These are phyloP conservation scores for Muricea muricata DNA, from an alignment of 92 coral and sea anemone species.

Conservation along the genomic window DNA sequence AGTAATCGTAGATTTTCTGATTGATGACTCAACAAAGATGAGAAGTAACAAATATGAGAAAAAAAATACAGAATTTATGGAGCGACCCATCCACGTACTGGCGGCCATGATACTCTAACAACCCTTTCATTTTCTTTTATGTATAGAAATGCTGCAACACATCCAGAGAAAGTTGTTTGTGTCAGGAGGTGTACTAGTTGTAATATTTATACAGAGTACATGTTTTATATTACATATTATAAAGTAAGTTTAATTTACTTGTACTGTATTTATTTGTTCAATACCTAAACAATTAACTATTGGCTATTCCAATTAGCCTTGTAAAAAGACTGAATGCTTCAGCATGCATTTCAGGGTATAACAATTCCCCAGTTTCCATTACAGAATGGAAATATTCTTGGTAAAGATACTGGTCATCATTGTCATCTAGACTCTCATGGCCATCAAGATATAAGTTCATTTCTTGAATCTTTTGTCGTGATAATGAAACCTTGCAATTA, in stretches of 20 bases:
- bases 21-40: neutral
- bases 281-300: too few species aligned
- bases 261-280: too few species aligned
- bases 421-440: neutral
- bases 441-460: neutral
- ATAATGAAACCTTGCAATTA: neutral
- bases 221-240: too few species aligned
- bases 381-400: neutral
- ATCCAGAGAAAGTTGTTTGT: too few species aligned
- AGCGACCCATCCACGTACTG: too few species aligned
- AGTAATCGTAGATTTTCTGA: neutral
- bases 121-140: too few species aligned
- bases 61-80: neutral
- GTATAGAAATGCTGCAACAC: too few species aligned
- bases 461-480: neutral
- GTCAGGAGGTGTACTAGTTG: too few species aligned
- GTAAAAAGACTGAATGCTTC: neutral
- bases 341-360: slow-evolving; percentile 3
- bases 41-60: neutral
- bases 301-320: neutral
- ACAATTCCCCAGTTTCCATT: neutral
- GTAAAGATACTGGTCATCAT: slow-evolving; percentile 2
- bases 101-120: too few species aligned
- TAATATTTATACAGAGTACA: too few species aligned
- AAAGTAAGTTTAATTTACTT: too few species aligned